These are phyloP conservation scores for Calycopis cecrops DNA, from an alignment of 1,140 invertebrate species.

Conservation along the genomic window DNA sequence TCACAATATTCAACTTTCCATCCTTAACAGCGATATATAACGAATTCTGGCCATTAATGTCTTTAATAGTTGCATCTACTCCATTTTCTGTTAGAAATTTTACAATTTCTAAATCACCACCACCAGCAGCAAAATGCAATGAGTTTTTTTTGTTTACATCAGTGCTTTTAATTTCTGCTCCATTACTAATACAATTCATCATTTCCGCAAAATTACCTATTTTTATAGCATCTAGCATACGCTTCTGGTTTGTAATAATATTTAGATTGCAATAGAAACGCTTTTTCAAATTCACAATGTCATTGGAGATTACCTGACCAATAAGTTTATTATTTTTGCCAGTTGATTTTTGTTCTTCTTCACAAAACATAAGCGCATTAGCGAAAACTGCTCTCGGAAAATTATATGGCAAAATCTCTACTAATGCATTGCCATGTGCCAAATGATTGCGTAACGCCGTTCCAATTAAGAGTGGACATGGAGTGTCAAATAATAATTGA, in stretches of 20 bases:
- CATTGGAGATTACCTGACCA: background rate
- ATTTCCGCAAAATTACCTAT: background rate
- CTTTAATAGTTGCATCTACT: background rate
- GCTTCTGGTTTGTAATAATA: background rate
- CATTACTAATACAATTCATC: background rate
- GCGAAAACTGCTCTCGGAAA: background rate
- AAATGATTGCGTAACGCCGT: background rate
- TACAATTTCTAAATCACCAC: constrained; percentile 4
- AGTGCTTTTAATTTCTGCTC: constrained; percentile 9
- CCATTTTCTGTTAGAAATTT: constrained; percentile 11
- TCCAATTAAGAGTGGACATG: background rate
- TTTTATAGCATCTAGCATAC: background rate
- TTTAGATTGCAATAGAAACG: background rate
- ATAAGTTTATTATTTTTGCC: background rate
- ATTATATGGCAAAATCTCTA: constrained; percentile 2
- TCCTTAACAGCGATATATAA: background rate
- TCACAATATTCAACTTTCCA: background rate
- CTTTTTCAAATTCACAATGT: background rate
- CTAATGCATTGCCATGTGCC: background rate
- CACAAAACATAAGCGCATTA: background rate
- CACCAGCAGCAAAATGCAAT: constrained; percentile 11
- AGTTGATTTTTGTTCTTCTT: background rate
- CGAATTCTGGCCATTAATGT: background rate
- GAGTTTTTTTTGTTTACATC: background rate
- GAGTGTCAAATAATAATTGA: background rate